Conservation (phyloP, 2,113 vertebrate species). For the Oryzias woworae region DNA sequence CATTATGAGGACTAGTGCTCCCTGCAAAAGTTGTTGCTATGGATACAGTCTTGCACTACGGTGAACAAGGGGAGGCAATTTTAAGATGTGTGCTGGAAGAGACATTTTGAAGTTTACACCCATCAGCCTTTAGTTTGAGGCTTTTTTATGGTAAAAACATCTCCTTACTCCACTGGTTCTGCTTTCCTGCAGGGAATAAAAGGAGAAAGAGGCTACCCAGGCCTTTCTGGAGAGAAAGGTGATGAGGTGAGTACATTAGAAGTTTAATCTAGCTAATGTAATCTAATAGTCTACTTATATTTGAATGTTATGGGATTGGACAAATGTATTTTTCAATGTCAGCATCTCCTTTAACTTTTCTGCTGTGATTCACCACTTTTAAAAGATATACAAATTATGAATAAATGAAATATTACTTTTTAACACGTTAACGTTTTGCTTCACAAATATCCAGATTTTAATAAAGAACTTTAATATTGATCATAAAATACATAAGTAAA, state of each 20-base stretch:
- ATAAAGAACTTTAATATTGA: too few relatives aligned
- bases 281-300: conserved; percentile 19
- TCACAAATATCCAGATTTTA: too few relatives aligned
- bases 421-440: too few relatives aligned
- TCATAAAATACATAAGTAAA: too few relatives aligned
- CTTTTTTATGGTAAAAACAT: conserved; percentile 28
- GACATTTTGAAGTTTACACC: conserved; percentile 51
- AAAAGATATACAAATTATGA: too few relatives aligned
- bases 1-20: conserved; percentile 27
- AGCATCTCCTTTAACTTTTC: too few relatives aligned
- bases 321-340: conserved; percentile 31
- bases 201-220: conserved; percentile 94
- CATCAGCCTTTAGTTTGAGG: conserved; percentile 39
- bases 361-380: too few relatives aligned
- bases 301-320: conserved; percentile 18
- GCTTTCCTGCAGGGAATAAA: conserved; percentile 86
- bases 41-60: conserved; percentile 58
- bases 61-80: conserved; percentile 31
- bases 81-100: conserved; percentile 36
- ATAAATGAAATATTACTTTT: too few relatives aligned
- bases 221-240: conserved; percentile 89
- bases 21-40: conserved; percentile 65
- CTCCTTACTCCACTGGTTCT: conserved; percentile 16
- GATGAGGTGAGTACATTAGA: conserved; percentile 84
- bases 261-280: conserved; percentile 31